phyloP scores from a whole-genome alignment of 1,140 invertebrate species.

The Drosophila leontia region DNA sequence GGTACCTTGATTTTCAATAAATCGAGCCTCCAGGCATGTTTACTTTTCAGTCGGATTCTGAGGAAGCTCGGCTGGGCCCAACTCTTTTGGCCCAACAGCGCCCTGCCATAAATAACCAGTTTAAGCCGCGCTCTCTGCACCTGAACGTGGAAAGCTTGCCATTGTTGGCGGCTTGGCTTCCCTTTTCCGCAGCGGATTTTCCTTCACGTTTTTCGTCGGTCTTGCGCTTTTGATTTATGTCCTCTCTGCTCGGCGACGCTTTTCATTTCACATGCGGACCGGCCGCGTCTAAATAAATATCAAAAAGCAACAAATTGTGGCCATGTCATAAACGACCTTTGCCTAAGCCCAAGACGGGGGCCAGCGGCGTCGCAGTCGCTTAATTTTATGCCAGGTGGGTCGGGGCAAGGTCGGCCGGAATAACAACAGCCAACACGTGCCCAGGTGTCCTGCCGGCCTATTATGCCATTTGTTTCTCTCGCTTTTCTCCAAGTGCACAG shows the following conservation, averaged over 20 bases:
- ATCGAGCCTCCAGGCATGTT: neutral
- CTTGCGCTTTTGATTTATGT: slow-evolving; percentile 72
- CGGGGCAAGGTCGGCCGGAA: slow-evolving; percentile 55
- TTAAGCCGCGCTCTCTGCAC: slow-evolving; percentile 59
- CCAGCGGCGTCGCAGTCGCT: slow-evolving; percentile 52
- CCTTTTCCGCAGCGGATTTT: slow-evolving; percentile 53
- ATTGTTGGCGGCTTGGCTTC: slow-evolving; percentile 45
- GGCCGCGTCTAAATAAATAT: slow-evolving; percentile 73
- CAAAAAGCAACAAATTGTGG: slow-evolving; percentile 80
- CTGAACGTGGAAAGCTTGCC: slow-evolving; percentile 37
- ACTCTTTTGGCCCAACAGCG: slow-evolving; percentile 31
- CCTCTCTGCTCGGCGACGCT: slow-evolving; percentile 19
- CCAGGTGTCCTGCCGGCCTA: slow-evolving; percentile 59
- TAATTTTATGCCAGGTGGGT: slow-evolving; percentile 71
- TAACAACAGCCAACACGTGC: slow-evolving; percentile 57
- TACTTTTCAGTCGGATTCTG: neutral
- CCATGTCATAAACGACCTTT: slow-evolving; percentile 54
- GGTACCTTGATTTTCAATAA: slow-evolving; percentile 7
- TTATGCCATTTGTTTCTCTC: slow-evolving; percentile 46
- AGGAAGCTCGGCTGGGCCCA: slow-evolving; percentile 6
- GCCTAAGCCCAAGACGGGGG: slow-evolving; percentile 22
- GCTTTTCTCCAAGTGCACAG: slow-evolving; percentile 20
- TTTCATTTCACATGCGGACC: slow-evolving; percentile 58
- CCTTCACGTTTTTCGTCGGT: slow-evolving; percentile 37
- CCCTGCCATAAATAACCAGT: slow-evolving; percentile 72